Conservation (phyloP, 2,113 vertebrate species). For the Poecile atricapillus region DNA sequence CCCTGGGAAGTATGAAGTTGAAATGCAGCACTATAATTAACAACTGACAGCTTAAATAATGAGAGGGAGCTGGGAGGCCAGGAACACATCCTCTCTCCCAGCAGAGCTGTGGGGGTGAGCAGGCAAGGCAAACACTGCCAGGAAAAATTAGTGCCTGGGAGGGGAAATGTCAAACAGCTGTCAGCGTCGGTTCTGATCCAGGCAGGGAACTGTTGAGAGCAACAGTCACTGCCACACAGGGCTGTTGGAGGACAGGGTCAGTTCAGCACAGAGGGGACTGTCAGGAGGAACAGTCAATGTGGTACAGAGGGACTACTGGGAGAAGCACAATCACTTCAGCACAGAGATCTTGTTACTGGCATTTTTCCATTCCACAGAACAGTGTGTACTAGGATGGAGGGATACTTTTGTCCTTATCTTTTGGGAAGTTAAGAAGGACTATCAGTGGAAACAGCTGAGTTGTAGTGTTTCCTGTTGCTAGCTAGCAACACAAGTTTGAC, state of each 20-base stretch:
- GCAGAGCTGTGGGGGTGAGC: background rate
- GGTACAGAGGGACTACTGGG: background rate
- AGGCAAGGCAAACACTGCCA: background rate
- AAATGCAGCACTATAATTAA: slow-evolving; percentile 23
- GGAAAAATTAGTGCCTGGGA: background rate
- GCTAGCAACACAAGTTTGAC: background rate
- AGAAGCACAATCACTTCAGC: background rate
- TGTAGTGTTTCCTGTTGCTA: background rate
- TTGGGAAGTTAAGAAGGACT: background rate
- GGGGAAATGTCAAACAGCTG: background rate
- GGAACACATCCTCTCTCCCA: background rate
- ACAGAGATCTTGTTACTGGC: background rate
- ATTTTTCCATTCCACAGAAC: background rate
- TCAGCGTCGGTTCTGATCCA: rapidly evolving
- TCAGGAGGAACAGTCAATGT: background rate
- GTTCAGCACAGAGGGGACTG: background rate
- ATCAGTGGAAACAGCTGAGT: background rate
- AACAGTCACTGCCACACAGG: background rate
- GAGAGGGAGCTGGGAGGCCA: background rate
- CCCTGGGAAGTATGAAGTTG: background rate
- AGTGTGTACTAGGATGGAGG: background rate
- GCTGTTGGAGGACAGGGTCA: background rate
- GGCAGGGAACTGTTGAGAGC: background rate
- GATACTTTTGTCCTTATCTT: background rate
- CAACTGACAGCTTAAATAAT: slow-evolving; percentile 1